Evolutionary conservation across 2,888 invertebrate species (phyloP).

Genomic region (Mimas tiliae): DNA sequence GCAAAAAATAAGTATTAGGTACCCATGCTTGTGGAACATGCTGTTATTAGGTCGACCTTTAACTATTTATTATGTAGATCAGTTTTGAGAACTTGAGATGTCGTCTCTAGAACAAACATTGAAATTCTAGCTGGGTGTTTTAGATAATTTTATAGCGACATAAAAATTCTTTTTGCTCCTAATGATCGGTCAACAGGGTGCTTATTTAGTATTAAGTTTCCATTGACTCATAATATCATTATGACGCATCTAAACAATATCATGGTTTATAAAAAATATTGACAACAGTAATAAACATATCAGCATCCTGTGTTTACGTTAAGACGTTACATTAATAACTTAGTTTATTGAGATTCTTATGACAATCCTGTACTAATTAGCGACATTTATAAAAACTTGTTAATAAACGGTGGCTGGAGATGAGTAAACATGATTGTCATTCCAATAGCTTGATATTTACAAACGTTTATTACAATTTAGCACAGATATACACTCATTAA

Average conservation of each 20-base stretch:
- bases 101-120: too few species aligned
- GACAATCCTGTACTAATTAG: slow-evolving; percentile 10
- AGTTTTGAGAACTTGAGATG: not conserved
- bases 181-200: not conserved
- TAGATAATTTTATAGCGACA: not conserved
- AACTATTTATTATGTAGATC: not conserved
- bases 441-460: slow-evolving; percentile 61
- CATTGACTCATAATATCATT: not conserved
- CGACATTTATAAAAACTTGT: slow-evolving; percentile 12
- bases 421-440: slow-evolving; percentile 52
- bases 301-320: not conserved
- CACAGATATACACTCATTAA: slow-evolving; percentile 61
- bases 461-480: slow-evolving; percentile 58
- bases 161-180: not conserved
- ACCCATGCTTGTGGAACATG: too few species aligned
- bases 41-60: too few species aligned
- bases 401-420: slow-evolving; percentile 35
- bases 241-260: slow-evolving; percentile 8
- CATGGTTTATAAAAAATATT: not conserved
- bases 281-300: not conserved
- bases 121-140: too few species aligned
- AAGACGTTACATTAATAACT: not conserved
- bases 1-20: too few species aligned
- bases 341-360: slow-evolving; percentile 3
- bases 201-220: not conserved